These are phyloP conservation scores for Orthonychiurus folsomi DNA, from an alignment of 2,888 invertebrate genomes.

Conservation along the genomic window DNA sequence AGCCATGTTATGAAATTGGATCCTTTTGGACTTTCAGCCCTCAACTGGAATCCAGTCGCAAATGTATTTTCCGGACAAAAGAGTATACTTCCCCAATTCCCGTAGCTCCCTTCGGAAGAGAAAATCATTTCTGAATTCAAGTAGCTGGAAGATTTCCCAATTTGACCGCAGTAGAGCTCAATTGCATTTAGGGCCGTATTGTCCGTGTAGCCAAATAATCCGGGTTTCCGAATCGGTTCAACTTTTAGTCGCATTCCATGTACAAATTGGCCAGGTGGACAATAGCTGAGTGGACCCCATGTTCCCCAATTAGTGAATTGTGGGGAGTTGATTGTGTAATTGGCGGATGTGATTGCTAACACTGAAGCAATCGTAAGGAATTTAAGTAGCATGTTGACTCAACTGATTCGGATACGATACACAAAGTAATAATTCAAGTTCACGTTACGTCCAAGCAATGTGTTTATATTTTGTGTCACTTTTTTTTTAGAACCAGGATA, in stretches of 20 bases:
- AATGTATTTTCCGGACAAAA: not conserved
- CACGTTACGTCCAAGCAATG: too few relatives aligned
- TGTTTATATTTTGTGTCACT: too few relatives aligned
- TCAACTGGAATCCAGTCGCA: not conserved
- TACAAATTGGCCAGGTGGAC: not conserved
- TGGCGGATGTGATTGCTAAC: not conserved
- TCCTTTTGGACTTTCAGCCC: not conserved
- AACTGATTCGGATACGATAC: too few relatives aligned
- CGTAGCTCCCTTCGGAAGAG: not conserved
- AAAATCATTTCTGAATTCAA: not conserved
- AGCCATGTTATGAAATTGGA: not conserved
- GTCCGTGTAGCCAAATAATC: not conserved
- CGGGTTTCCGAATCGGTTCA: constrained; percentile 2
- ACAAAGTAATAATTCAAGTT: too few relatives aligned
- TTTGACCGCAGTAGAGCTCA: not conserved
- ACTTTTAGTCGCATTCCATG: not conserved
- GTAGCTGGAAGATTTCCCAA: not conserved
- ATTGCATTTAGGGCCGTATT: constrained; percentile 1
- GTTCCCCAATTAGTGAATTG: not conserved
- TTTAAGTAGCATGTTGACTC: not conserved
- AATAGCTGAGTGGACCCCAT: not conserved
- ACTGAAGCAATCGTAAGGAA: not conserved
- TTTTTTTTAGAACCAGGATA: too few relatives aligned
- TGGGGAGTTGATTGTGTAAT: not conserved
- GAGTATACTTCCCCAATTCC: not conserved